Evolutionary conservation across 1,140 invertebrate genomes (phyloP), one percentile per base, ranked within the genome.

Genomic region (Colletes gigas): DNA sequence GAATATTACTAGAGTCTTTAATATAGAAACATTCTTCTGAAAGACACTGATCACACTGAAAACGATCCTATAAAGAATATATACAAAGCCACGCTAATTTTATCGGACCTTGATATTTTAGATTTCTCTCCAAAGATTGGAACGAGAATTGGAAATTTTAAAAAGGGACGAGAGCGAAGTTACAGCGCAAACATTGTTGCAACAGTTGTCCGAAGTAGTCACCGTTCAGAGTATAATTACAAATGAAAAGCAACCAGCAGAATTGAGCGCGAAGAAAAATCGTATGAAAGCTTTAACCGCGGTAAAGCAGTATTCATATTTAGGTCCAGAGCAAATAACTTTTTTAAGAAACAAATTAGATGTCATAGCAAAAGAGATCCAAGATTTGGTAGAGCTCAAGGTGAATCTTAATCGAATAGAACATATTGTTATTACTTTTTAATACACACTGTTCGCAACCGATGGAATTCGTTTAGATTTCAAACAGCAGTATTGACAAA

Each of bases 191-290:
- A 92, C 94, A 57, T 91, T 95, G 6, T 93, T 97, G 21, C 95
- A 96, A 92, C 95, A 95, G 88, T 91, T 97, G 55, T 95, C 96
- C 82, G 97, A 98, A 90, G 97, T 97, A 93, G 95, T 96, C 10
- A 96, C 96, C 86, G 94, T 95, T 0, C 87, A 89, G 62, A 91
- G 82, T 4, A 88, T 97, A 88, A 95, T 98, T 19, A 95, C 96
- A 0, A 96, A 96, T 67, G 96, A 98, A 89, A 96, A 97, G 89
- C 89, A 98, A 30, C 97, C 97, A 0, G 95, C 96, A 85, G 97
- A 98, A 91, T 93, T 96, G 44, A 87, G 92, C 5, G 90, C 91
- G 1, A 93, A 95, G 54, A 95, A 95, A 88, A 95, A 95, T 86
- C 95, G 96, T 78, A 93, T 97, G 12, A 94, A 95, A 72, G 96